Evolutionary conservation across 2,113 vertebrate species (phyloP).

Genomic region (Urocitellus parryii): DNA sequence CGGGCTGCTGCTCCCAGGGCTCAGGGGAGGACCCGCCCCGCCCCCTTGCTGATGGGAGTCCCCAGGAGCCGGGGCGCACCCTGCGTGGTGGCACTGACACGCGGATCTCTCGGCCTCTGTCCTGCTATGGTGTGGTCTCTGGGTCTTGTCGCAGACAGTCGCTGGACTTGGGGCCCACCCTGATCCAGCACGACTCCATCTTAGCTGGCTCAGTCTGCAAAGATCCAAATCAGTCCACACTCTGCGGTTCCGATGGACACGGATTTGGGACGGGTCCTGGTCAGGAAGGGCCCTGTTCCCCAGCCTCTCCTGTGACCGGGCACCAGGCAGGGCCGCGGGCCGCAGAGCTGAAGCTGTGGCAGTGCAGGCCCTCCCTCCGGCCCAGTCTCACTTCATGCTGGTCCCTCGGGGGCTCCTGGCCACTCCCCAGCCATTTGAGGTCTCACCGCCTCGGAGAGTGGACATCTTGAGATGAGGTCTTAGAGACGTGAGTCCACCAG

Average conservation of each 20-base stretch:
- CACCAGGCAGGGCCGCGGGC: not conserved
- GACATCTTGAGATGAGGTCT: rapidly evolving
- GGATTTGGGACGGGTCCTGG: not conserved
- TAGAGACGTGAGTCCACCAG: rapidly evolving
- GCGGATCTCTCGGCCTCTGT: not conserved
- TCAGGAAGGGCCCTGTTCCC: not conserved
- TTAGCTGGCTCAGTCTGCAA: not conserved
- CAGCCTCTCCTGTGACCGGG: rapidly evolving
- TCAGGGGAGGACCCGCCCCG: not conserved
- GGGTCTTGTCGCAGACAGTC: not conserved
- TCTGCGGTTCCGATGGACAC: not conserved
- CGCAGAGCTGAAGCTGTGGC: not conserved
- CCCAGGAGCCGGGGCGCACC: not conserved
- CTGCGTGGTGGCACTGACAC: rapidly evolving
- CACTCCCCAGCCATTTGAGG: not conserved
- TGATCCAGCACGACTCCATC: rapidly evolving
- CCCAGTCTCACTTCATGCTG: not conserved
- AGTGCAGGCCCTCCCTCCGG: not conserved
- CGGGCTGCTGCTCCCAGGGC: not conserved
- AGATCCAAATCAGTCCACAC: not conserved
- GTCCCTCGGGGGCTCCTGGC: too few species aligned
- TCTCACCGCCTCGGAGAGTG: rapidly evolving
- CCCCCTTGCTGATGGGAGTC: too few species aligned
- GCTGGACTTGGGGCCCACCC: rapidly evolving
- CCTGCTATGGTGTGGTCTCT: too few species aligned